Evolutionary conservation across 2,888 invertebrate species (phyloP).

Genomic region (Plebejus anna): DNA sequence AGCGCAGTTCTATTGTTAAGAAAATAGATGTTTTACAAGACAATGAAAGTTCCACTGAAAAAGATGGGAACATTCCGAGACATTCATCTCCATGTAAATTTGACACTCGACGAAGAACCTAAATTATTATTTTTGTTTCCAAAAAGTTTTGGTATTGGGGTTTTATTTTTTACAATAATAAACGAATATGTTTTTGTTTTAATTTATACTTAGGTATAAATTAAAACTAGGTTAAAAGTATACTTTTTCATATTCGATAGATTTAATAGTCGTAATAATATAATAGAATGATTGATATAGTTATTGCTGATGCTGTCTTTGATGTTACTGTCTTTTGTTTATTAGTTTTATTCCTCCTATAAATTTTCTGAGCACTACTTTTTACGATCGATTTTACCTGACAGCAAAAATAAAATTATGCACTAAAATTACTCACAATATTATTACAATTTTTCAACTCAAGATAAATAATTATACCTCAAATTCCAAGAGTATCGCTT

Average conservation of each 20-base stretch:
- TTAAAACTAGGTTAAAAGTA: no score
- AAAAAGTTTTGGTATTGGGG: neutral
- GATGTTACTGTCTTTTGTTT: neutral
- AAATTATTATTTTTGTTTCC: neutral
- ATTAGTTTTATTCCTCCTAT: neutral
- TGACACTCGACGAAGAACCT: neutral
- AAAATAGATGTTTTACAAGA: constrained; percentile 24
- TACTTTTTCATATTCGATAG: no score
- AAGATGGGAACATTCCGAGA: neutral
- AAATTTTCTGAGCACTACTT: no score
- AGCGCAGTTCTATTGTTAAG: constrained; percentile 21
- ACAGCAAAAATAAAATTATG: neutral
- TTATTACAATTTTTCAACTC: neutral
- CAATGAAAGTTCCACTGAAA: constrained; percentile 10
- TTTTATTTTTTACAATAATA: neutral
- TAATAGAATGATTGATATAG: no score
- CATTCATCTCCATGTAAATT: constrained; percentile 10
- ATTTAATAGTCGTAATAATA: no score
- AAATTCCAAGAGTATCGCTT: neutral
- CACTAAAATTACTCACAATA: neutral
- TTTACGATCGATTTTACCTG: neutral
- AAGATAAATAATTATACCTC: neutral
- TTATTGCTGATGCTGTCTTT: no score
- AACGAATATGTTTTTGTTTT: neutral
- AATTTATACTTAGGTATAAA: neutral